Evolutionary conservation across 2,113 vertebrate genomes (phyloP).

Genomic region (Recurvirostra avosetta): DNA sequence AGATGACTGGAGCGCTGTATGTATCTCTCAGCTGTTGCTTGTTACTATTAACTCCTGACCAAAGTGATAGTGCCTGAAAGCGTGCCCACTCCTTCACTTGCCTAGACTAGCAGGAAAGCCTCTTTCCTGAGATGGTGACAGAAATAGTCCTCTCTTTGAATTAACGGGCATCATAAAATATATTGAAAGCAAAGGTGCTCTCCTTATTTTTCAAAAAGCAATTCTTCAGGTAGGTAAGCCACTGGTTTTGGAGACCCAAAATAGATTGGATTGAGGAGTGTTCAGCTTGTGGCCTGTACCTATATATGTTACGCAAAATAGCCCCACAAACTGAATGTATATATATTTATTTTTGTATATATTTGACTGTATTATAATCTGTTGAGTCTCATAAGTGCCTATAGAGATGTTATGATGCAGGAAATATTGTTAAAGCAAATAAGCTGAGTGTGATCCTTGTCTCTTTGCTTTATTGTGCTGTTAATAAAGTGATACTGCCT

Average conservation of each 20-base stretch:
- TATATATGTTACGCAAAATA: not conserved
- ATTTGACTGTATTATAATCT: not conserved
- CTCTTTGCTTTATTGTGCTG: not conserved
- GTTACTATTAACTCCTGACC: not conserved
- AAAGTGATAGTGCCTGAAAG: not conserved
- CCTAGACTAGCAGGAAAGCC: not conserved
- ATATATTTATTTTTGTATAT: not conserved
- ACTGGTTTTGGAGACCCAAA: not conserved
- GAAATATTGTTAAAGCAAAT: not conserved
- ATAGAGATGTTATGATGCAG: not conserved
- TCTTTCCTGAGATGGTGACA: not conserved
- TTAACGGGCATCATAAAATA: not conserved
- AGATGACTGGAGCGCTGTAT: not conserved
- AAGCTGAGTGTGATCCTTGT: not conserved
- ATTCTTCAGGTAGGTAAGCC: not conserved
- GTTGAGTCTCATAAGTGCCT: not conserved
- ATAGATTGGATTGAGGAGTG: not conserved
- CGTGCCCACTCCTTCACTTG: not conserved
- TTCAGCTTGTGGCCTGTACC: not conserved
- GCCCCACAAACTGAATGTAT: not conserved
- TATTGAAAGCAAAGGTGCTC: not conserved
- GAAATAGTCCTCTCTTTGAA: not conserved
- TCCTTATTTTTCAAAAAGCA: not conserved
- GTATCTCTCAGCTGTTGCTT: not conserved
- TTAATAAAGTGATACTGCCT: not conserved